These are phyloP conservation scores for Platygyra sinensis DNA, from an alignment of 64 coral and sea anemone genomes.

Conservation along the genomic window DNA sequence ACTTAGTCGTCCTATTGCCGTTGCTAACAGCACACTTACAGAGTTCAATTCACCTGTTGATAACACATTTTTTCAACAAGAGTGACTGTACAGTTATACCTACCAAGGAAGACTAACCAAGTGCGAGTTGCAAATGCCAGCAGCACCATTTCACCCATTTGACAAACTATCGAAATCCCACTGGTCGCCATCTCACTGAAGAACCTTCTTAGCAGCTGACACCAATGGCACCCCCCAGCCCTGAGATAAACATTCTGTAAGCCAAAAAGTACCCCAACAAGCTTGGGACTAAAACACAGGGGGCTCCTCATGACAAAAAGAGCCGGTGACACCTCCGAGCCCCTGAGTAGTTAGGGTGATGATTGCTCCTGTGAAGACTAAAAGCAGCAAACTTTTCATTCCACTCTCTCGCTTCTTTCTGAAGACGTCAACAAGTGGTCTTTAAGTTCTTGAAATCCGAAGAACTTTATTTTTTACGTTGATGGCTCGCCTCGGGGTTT, in stretches of 20 bases:
- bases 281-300: constrained; percentile 74
- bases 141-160: constrained; percentile 21
- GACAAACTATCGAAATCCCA: constrained; percentile 43
- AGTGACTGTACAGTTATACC: not conserved
- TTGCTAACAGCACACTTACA: too few relatives aligned
- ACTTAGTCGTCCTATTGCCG: too few relatives aligned
- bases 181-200: constrained; percentile 51
- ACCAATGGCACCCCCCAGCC: constrained; percentile 70
- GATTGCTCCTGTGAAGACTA: constrained; percentile 39
- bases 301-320: constrained; percentile 81
- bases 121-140: constrained; percentile 47
- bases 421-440: constrained; percentile 29
- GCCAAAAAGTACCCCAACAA: constrained; percentile 82
- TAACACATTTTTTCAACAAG: not conserved
- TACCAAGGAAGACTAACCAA: constrained; percentile 60
- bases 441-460: constrained; percentile 20
- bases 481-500: constrained; percentile 31
- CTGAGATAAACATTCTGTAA: constrained; percentile 44
- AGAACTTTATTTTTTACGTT: constrained; percentile 37
- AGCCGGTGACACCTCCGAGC: not conserved
- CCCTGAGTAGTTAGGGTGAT: constrained; percentile 3
- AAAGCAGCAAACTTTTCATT: constrained; percentile 49
- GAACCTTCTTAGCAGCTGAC: constrained; percentile 60
- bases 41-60: not conserved
- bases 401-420: constrained; percentile 14